A percentile compares a stretch with the other conserved stretches of the same genome.
phyloP scores from a whole-genome alignment of 2,888 invertebrate genomes.

The Nemurella pictetii region DNA sequence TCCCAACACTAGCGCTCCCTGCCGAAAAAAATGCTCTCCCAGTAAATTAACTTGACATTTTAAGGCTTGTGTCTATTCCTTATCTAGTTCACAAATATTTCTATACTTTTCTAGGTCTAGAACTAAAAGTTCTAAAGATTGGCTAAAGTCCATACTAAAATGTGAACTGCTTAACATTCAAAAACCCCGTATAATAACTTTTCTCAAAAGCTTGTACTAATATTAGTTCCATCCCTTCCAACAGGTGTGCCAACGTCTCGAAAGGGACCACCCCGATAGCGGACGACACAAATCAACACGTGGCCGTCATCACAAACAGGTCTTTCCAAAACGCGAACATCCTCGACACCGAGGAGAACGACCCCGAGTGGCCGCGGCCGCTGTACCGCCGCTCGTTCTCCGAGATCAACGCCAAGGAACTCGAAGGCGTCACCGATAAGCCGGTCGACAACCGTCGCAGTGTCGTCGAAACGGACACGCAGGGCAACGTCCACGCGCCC shows the following conservation, averaged over 20 bases:
- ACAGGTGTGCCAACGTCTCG: constrained; percentile 39
- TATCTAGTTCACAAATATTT: no score
- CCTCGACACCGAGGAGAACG: background rate
- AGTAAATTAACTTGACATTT: no score
- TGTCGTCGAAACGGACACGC: constrained; percentile 45
- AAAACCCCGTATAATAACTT: no score
- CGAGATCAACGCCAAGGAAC: constrained; percentile 51
- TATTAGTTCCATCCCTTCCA: no score
- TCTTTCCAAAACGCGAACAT: constrained; percentile 19
- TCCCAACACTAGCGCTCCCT: no score
- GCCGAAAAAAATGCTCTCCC: no score
- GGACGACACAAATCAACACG: constrained; percentile 12
- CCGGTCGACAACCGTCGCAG: constrained; percentile 50
- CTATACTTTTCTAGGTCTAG: no score
- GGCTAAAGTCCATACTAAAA: no score
- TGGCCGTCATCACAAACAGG: constrained; percentile 1
- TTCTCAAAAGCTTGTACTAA: no score
- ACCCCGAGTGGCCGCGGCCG: constrained; percentile 49
- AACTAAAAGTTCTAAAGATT: no score
- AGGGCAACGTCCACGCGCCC: constrained; percentile 44
- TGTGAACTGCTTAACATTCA: no score
- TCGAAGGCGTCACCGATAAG: constrained; percentile 45
- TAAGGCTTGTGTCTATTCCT: no score
- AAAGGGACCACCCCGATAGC: background rate
- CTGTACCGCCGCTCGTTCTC: constrained; percentile 56